Evolutionary conservation across 2,113 vertebrate species (phyloP).

Genomic region (Zosterops hypoxanthus): DNA sequence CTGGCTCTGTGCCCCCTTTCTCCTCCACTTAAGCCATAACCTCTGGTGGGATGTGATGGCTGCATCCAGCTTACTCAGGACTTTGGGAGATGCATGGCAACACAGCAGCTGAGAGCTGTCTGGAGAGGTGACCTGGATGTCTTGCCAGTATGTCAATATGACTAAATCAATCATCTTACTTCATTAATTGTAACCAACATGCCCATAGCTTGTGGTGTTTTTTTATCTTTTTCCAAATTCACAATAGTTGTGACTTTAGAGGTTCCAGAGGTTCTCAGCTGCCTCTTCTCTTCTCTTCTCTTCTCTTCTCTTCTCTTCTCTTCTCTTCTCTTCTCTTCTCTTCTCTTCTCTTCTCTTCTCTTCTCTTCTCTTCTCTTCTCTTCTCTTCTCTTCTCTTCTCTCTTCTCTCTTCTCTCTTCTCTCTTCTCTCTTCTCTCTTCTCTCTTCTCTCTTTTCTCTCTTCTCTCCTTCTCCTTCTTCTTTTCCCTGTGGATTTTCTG

Average conservation of each 20-base stretch:
- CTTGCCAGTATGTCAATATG: neutral
- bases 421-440: neutral
- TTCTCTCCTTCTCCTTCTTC: neutral
- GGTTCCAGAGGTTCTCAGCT: neutral
- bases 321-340: neutral
- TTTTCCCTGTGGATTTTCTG: neutral
- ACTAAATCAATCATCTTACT: neutral
- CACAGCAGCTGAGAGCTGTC: accelerated
- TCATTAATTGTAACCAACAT: neutral
- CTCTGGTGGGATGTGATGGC: neutral
- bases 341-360: neutral
- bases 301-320: neutral
- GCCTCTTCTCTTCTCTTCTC: neutral
- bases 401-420: neutral
- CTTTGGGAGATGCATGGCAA: neutral
- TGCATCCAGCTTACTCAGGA: neutral
- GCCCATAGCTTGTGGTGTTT: neutral
- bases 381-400: neutral
- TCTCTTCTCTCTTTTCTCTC: neutral
- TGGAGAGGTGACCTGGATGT: neutral
- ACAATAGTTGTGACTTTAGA: neutral
- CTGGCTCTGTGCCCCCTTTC: neutral
- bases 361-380: neutral
- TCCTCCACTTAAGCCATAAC: no score
- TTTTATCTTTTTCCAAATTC: neutral